These are phyloP conservation scores for Escarpia spicata DNA, from an alignment of 2,888 invertebrate species.

Conservation along the genomic window DNA sequence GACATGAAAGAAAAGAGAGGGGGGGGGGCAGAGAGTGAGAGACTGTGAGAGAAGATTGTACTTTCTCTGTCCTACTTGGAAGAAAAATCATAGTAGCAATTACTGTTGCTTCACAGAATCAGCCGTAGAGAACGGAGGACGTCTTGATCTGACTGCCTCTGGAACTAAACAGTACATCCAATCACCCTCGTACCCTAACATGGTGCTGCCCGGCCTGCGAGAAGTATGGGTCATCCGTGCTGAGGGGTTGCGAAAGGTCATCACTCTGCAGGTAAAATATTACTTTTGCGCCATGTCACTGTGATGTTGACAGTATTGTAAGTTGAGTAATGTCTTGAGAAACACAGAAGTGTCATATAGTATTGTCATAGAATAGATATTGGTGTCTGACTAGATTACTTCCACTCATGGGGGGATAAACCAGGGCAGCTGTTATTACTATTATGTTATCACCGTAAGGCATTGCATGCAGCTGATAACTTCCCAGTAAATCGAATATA, in stretches of 20 bases:
- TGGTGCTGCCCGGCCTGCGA: slow-evolving; percentile 77
- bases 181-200: slow-evolving; percentile 3
- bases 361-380: no score
- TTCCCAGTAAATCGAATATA: no score
- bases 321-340: background rate
- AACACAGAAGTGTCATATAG: background rate
- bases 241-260: slow-evolving; percentile 83
- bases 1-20: background rate
- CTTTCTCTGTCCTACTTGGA: background rate
- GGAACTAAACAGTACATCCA: background rate
- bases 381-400: no score
- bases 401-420: no score
- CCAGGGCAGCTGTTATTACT: no score
- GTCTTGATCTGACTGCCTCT: background rate
- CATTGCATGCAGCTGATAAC: no score
- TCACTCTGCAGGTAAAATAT: slow-evolving; percentile 80
- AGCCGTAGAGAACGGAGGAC: background rate
- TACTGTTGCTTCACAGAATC: background rate
- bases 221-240: slow-evolving; percentile 92
- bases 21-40: background rate
- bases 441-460: no score
- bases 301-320: background rate
- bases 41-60: background rate
- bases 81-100: background rate
- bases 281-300: background rate